These are phyloP conservation scores for Cotesia glomerata DNA, from an alignment of 1,140 invertebrate species.

Conservation along the genomic window DNA sequence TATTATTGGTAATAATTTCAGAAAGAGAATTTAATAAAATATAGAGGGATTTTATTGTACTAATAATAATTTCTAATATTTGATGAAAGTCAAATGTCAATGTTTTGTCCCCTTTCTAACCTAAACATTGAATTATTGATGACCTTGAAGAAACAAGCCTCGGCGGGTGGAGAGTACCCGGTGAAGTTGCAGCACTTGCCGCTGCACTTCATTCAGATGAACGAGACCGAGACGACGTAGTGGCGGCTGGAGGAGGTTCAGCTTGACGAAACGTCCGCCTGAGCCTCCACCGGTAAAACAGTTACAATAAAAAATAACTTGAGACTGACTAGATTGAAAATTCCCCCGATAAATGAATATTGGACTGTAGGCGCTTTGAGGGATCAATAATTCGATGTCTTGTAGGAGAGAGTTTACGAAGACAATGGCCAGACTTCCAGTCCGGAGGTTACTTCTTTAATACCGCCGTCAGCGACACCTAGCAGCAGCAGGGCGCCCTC, in stretches of 20 bases:
- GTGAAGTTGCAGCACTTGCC: conserved; percentile 55
- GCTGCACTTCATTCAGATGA: conserved; percentile 54
- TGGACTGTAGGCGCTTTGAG: conserved; percentile 22
- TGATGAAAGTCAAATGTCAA: conserved; percentile 29
- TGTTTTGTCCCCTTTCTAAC: conserved; percentile 40
- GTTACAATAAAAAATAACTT: background rate
- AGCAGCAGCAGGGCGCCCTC: conserved; percentile 52
- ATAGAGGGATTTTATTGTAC: no score
- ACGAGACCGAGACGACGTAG: conserved; percentile 53
- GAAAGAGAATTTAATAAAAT: no score
- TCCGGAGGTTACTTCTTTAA: conserved; percentile 58
- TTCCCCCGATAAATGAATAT: no score
- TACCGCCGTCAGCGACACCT: conserved; percentile 54
- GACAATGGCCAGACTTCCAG: conserved; percentile 56
- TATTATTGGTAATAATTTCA: no score
- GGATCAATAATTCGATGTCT: conserved; percentile 55
- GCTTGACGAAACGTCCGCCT: conserved; percentile 17
- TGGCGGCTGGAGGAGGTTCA: conserved; percentile 28
- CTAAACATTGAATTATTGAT: conserved; percentile 54
- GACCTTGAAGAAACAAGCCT: conserved; percentile 33
- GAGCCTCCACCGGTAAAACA: background rate
- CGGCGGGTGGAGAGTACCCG: conserved; percentile 50
- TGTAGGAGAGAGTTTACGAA: conserved; percentile 61
- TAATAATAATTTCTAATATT: background rate
- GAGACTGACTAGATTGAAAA: no score